These are phyloP conservation scores for Notolepis coatsorum DNA, from an alignment of 2,797 vertebrate genomes.

Conservation along the genomic window DNA sequence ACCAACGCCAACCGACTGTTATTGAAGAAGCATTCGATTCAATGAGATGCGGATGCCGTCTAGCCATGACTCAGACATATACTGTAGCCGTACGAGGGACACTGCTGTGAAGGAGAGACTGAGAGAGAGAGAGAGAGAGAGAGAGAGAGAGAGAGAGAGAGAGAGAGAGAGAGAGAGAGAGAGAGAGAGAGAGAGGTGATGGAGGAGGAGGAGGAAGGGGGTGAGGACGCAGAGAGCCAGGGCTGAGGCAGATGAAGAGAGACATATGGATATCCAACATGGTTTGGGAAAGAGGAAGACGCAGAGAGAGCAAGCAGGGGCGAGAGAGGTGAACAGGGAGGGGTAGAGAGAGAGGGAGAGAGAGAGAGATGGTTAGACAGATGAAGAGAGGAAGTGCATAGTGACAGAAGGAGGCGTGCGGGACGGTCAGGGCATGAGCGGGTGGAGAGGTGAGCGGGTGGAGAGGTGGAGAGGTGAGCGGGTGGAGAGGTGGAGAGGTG, in stretches of 20 bases:
- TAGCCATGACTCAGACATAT: neutral
- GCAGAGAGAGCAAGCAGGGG: neutral
- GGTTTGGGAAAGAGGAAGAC: neutral
- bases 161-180: slow-evolving; percentile 53
- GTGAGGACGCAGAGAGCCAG: too few relatives aligned
- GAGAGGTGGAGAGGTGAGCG: too few relatives aligned
- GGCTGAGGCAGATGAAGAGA: neutral
- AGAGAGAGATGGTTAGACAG: too few relatives aligned
- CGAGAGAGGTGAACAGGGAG: neutral
- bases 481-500: too few relatives aligned
- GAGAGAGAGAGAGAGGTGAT: too few relatives aligned
- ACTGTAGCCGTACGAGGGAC: too few relatives aligned
- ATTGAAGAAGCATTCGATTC: slow-evolving; percentile 10
- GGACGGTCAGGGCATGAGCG: neutral
- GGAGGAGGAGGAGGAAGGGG: too few relatives aligned
- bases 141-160: slow-evolving; percentile 24
- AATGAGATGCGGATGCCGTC: slow-evolving; percentile 33
- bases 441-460: too few relatives aligned
- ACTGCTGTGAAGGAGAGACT: slow-evolving; percentile 17
- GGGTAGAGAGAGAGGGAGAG: too few relatives aligned
- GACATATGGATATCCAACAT: neutral
- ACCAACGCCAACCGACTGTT: too few relatives aligned
- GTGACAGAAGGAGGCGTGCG: neutral
- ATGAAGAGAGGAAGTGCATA: too few relatives aligned
- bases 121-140: slow-evolving; percentile 23